phyloP scores from a whole-genome alignment of 2,888 invertebrate species.

The Melanophora roralis region DNA sequence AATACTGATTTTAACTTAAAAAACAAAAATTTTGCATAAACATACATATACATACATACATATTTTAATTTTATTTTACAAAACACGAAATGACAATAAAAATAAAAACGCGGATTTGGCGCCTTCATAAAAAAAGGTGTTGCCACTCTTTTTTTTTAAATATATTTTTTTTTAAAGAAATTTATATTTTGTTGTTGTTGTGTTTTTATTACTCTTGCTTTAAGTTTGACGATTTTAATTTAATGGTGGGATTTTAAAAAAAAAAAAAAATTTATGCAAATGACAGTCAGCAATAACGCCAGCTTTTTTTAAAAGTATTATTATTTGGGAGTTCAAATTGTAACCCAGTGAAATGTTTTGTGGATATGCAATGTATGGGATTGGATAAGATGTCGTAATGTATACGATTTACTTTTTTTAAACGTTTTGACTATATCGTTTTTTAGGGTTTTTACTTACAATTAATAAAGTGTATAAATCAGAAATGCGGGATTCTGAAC shows the following conservation, averaged over 20 bases:
- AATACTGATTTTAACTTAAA: background rate
- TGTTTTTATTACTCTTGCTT: background rate
- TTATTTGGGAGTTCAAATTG: background rate
- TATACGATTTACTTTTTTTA: no score
- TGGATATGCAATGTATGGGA: no score
- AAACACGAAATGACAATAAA: background rate
- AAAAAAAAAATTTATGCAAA: background rate
- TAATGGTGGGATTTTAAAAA: background rate
- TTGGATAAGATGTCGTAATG: no score
- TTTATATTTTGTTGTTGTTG: background rate
- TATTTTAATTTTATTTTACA: background rate
- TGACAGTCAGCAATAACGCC: constrained; percentile 6
- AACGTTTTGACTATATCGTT: no score
- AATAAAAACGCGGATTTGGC: background rate
- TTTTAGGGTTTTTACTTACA: no score
- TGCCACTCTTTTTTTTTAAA: constrained; percentile 18
- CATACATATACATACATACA: no score
- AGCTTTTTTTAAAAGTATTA: background rate
- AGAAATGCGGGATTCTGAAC: no score
- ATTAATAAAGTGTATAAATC: no score
- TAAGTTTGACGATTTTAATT: background rate
- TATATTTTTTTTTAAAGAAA: constrained; percentile 12
- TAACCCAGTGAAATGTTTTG: background rate
- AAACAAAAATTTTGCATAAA: background rate
- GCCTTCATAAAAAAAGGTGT: constrained; percentile 34